Evolutionary conservation across 2,888 invertebrate species (phyloP), one percentile per base, ranked within the genome.

Genomic region (Stenodera caucasica): DNA sequence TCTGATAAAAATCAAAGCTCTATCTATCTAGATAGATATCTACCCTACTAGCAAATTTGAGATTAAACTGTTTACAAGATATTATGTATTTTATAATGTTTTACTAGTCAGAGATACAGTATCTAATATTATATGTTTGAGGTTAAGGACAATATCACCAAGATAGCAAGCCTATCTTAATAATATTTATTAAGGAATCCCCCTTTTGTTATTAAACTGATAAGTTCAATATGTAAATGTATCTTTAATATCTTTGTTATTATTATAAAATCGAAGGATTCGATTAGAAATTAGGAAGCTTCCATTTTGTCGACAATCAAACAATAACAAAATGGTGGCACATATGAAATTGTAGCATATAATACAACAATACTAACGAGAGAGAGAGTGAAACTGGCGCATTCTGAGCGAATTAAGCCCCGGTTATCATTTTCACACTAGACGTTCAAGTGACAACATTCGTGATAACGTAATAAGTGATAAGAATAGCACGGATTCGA

Each of bases 141-240:
- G 76, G 77, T 77, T 77, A 75, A 77, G 77, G 77, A 72, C 75
- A 70, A 67, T 64, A 70, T 66, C 67, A 65, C 61, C 62, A 54
- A 63, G 59, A 70, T 68, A 74, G 71, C 72, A 67, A 71, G 69
- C 71, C 66, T 73, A 75, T 75, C 71, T 71, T 70, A 70, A 74
- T 72, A 76, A 77, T 77, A 77, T 77, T 77, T 77, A 76, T 68
- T 69, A 69, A 77, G 76, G 77, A 77, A 75, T 77, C 69, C 68
- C 33, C 76, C 68, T 57, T 52, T 51, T 51, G 51, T 51, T 51
- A 51, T 51, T 51, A 51, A 29, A 51, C 23, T 51, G 51, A 51
- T 51, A 51, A 51, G 51, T 51, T 15, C 51, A 51, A 51, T 51
- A 51, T 51, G 51, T 30, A 51, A 51, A 51, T 51, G 26, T 50